Percentiles rank a stretch among this genome's conserved stretches.
Evolutionary conservation across 2,888 invertebrate genomes (phyloP).

Genomic region (Clivina fossor): DNA sequence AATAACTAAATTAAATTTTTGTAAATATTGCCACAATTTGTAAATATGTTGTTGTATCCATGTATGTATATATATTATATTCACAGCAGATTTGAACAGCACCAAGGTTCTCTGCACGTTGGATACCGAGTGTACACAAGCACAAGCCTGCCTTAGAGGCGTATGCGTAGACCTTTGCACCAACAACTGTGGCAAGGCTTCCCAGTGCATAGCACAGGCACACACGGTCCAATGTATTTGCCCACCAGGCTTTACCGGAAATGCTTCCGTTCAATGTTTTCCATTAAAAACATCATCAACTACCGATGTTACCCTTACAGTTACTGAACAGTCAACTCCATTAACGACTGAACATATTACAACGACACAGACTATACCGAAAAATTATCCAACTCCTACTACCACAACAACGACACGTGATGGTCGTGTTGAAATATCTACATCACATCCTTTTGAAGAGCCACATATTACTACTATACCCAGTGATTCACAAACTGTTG

Average conservation of each 20-base stretch:
- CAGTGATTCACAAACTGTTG: constrained; percentile 22
- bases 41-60: constrained; percentile 46
- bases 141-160: constrained; percentile 57
- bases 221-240: constrained; percentile 56
- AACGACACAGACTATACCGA: constrained; percentile 23
- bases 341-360: too few species aligned
- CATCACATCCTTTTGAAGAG: constrained; percentile 17
- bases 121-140: constrained; percentile 58
- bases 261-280: constrained; percentile 57
- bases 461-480: constrained; percentile 18
- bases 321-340: constrained; percentile 4
- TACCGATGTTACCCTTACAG: background rate
- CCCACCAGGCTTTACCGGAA: constrained; percentile 55
- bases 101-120: constrained; percentile 54
- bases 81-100: constrained; percentile 52
- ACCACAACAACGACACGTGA: constrained; percentile 27
- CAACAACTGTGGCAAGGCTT: constrained; percentile 54
- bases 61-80: constrained; percentile 50
- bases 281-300: constrained; percentile 34
- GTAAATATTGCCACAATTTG: constrained; percentile 33
- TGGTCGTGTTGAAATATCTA: constrained; percentile 22
- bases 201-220: constrained; percentile 55
- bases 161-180: constrained; percentile 59
- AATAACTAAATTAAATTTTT: constrained; percentile 15
- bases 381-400: constrained; percentile 26